These are phyloP conservation scores for Trichogramma pretiosum DNA, from an alignment of 1,140 invertebrate species.

Conservation along the genomic window DNA sequence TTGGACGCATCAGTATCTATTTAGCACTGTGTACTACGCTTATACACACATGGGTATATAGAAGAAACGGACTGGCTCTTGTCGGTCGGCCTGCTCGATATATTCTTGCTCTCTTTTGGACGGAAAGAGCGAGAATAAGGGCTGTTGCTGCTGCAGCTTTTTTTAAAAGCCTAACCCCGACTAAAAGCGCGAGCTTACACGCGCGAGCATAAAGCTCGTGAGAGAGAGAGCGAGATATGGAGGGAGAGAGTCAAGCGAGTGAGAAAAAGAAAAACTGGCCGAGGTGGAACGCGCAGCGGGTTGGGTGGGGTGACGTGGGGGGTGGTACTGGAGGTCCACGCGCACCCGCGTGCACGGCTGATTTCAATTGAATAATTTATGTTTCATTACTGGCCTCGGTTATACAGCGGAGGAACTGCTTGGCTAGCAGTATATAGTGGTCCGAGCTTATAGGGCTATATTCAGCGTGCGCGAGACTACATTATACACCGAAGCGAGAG, in stretches of 20 bases:
- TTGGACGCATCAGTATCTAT: no score
- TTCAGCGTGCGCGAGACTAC: constrained; percentile 26
- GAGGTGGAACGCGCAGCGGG: not conserved
- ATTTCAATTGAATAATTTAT: constrained; percentile 48
- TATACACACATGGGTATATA: no score
- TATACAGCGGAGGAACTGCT: no score
- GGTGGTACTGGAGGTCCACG: not conserved
- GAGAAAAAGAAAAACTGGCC: constrained; percentile 1
- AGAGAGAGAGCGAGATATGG: not conserved
- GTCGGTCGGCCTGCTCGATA: constrained; percentile 8
- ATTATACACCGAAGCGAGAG: constrained; percentile 32
- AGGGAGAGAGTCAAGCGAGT: not conserved
- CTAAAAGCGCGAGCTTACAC: constrained; percentile 32
- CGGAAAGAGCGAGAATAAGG: constrained; percentile 25
- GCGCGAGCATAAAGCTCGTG: constrained; percentile 17
- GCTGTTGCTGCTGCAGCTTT: constrained; percentile 30
- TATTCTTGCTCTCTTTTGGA: constrained; percentile 14
- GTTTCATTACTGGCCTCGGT: constrained; percentile 48
- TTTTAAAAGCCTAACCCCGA: no score
- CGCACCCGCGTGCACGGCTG: constrained; percentile 35
- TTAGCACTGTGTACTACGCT: no score
- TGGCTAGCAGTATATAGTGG: no score
- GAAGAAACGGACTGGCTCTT: constrained; percentile 16
- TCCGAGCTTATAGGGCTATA: constrained; percentile 40
- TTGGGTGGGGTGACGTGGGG: not conserved